Base-by-base conservation (phyloP, 2,888 invertebrate species). In the Athrips mouffetella region DNA sequence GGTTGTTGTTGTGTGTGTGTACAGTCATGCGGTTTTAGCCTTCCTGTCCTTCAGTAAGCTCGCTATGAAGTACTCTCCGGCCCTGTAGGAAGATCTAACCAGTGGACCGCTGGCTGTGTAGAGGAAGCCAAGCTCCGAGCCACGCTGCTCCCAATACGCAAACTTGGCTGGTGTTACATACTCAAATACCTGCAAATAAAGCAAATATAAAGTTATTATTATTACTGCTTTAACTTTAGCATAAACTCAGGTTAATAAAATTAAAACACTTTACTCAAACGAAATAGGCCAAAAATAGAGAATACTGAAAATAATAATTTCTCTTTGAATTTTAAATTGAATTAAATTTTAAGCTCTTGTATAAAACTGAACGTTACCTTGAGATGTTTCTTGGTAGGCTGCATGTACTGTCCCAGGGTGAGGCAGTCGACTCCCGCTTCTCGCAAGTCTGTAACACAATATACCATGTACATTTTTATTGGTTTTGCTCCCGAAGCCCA, bases 331-430 rank as follows among this genome's bases (percentile, higher is more conserved):
- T n/a, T n/a, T n/a, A n/a, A n/a, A n/a, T n/a, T n/a, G n/a, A n/a
- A n/a, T n/a, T n/a, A n/a, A n/a, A n/a, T n/a, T n/a, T n/a, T n/a
- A n/a, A n/a, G n/a, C n/a, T n/a, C n/a, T n/a, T n/a, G n/a, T n/a
- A 25, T 25, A 25, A 25, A 25, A 25, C 8, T 25, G 20, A 3
- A 7, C 6, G 93, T 93, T 0, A 98, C 95, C 87, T 96, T 96
- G 20, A 99, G 89, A 78, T 99, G 99, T 6, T 94, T 91, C 70
- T 97, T 98, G 0, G 99, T 99, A 0, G 99, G 99, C 77, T 99
- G 99, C 98, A 99, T 99, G 82, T 99, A 99, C 72, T 99, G 99
- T 0, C 99, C 99, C 3, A 99, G 88, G 0, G 99, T 99, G 0
- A 99, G 80, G 73, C 98, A 98, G 80, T 99, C 99, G 0, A 99